Base-by-base conservation (phyloP, 2,113 vertebrate species). In the Rhinogobius similis region DNA sequence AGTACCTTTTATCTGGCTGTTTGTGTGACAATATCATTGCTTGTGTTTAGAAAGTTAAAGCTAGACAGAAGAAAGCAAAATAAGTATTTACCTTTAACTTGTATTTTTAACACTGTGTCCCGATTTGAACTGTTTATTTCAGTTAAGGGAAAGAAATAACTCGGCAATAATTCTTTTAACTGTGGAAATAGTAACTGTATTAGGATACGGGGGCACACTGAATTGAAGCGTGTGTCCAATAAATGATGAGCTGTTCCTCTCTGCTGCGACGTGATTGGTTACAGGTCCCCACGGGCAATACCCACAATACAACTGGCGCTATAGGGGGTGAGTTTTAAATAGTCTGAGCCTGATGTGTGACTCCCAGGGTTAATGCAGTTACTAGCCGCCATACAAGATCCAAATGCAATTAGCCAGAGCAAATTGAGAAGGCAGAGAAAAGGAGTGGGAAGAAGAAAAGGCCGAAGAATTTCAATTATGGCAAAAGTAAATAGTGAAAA, bases 211-310 rank as follows among this genome's bases (percentile, higher is more conserved):
- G 14, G 46, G 7, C 20, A 82, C 59, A 67, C 63, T 66, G 79
- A 84, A 76, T 74, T 27, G 79, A 50, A 68, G 43, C 36, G 70
- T 82, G 80, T 80, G 79, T 82, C 87, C 82, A 90, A 88, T 85
- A 86, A 86, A 83, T 82, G 76, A 89, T 73, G 81, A 85, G 83
- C 81, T 76, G 63, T 73, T 79, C 83, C 67, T 79, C 75, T 75
- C 67, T 16, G 84, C 70, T 82, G 62, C 74, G 27, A 48, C 81
- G 75, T 84, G 77, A 88, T 90, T 89, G 86, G 88, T 82, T 87
- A 83, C 81, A 78, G 76, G 72, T 85, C 86, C 89, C 76, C 26
- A 21, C 6, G 77, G 89, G 86, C 86, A 70, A 83, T 82, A 82
- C 76, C 86, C 81, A 78, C 74, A 87, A 73, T 82, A 70, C 76